Evolutionary conservation across 2,113 vertebrate genomes (phyloP).

Genomic region (Trachemys scripta): DNA sequence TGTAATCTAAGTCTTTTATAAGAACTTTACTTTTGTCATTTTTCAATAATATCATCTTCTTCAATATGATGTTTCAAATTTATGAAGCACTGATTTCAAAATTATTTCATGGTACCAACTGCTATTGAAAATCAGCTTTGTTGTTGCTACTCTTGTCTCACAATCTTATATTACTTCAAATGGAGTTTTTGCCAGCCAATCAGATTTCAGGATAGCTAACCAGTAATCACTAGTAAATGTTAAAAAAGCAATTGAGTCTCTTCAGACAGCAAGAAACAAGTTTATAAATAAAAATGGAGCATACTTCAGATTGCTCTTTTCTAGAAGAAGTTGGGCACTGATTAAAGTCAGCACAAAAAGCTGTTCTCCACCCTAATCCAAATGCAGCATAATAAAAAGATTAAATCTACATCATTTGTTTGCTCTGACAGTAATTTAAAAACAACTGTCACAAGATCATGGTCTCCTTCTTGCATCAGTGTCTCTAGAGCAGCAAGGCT

Average conservation of each 20-base stretch:
- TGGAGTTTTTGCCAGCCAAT: not conserved
- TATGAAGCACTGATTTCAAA: slow-evolving; percentile 23
- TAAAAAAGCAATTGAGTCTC: not conserved
- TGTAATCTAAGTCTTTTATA: not conserved
- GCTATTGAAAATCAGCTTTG: not conserved
- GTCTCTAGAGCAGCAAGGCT: slow-evolving; percentile 39
- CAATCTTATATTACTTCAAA: not conserved
- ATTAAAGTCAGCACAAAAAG: slow-evolving; percentile 3
- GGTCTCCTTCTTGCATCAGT: slow-evolving; percentile 13
- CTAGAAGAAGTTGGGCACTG: not conserved
- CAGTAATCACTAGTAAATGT: not conserved
- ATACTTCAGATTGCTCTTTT: not conserved
- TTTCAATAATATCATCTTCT: not conserved
- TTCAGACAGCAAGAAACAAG: not conserved
- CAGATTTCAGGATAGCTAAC: not conserved
- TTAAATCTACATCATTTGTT: not conserved
- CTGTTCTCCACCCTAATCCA: not conserved
- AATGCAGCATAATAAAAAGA: not conserved
- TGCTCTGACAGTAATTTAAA: not conserved
- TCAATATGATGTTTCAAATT: not conserved
- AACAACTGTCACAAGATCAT: slow-evolving; percentile 38
- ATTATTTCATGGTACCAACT: not conserved
- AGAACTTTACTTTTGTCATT: not conserved
- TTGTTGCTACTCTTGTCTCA: slow-evolving; percentile 12
- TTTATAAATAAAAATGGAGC: not conserved